Conservation (phyloP, 1,140 invertebrate species). For the Doryteuthis pealeii region DNA sequence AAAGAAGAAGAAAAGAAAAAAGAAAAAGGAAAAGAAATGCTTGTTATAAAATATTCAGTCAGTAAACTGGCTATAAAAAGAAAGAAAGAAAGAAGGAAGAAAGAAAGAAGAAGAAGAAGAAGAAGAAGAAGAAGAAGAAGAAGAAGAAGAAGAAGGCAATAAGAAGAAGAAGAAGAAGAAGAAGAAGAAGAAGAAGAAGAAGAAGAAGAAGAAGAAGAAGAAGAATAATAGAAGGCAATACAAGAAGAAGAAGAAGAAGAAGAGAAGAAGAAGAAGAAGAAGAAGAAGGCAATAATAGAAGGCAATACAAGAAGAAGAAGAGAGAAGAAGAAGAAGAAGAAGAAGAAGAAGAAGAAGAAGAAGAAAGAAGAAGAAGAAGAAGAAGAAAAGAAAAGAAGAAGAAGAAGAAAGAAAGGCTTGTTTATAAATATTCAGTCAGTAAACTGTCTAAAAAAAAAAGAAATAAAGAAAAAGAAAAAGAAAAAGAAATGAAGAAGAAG, state of each 20-base stretch:
- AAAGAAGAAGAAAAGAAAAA: no score
- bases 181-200: conserved; percentile 23
- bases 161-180: no score
- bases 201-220: conserved; percentile 18
- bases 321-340: no score
- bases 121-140: conserved; percentile 11
- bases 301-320: background rate
- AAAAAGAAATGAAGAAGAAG: background rate
- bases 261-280: background rate
- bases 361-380: no score
- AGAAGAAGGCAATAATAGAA: background rate
- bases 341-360: no score
- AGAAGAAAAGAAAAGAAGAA: no score
- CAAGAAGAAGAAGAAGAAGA: background rate
- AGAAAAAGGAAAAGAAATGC: no score
- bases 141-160: no score
- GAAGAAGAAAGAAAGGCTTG: background rate
- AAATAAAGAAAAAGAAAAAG: background rate
- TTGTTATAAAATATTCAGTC: no score
- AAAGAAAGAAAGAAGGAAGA: conserved; percentile 7
- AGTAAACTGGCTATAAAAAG: no score
- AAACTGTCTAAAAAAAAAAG: no score
- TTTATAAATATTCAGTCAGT: background rate
- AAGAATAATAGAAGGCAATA: no score
- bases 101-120: conserved; percentile 6